Evolutionary conservation across 2,888 invertebrate species (phyloP).

Genomic region (Ochropacha duplaris): DNA sequence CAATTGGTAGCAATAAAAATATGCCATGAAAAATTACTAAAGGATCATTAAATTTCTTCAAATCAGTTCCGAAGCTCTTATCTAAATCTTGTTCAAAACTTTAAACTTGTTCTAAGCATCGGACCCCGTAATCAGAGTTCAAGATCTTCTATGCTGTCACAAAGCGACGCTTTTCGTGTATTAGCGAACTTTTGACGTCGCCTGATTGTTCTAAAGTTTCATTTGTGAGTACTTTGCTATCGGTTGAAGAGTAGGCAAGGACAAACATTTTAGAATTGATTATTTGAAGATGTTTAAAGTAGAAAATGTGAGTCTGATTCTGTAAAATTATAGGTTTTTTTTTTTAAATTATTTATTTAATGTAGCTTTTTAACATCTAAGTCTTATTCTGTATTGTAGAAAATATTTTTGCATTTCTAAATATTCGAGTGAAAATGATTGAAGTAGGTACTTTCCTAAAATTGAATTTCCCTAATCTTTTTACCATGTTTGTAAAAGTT

Average conservation of each 20-base stretch:
- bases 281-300: not conserved
- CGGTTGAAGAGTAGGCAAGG: not conserved
- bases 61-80: conserved; percentile 28
- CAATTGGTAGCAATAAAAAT: not conserved
- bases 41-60: conserved; percentile 5
- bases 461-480: not conserved
- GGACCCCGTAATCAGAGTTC: conserved; percentile 28
- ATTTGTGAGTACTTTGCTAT: not conserved
- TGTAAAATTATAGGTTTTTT: not conserved
- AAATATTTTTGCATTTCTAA: not conserved
- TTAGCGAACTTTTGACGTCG: conserved; percentile 63
- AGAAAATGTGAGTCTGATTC: not conserved
- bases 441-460: not conserved
- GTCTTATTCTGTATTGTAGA: too few species aligned
- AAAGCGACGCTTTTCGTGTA: conserved; percentile 51
- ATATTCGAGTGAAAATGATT: not conserved
- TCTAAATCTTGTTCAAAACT: conserved; percentile 49
- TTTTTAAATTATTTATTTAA: not conserved
- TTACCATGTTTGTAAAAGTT: not conserved
- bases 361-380: too few species aligned
- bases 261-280: not conserved
- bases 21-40: not conserved
- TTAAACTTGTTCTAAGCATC: conserved; percentile 46
- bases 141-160: conserved; percentile 43
- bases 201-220: conserved; percentile 26